Evolutionary conservation across 2,888 invertebrate species (phyloP).

Genomic region (Ectemnius lituratus): DNA sequence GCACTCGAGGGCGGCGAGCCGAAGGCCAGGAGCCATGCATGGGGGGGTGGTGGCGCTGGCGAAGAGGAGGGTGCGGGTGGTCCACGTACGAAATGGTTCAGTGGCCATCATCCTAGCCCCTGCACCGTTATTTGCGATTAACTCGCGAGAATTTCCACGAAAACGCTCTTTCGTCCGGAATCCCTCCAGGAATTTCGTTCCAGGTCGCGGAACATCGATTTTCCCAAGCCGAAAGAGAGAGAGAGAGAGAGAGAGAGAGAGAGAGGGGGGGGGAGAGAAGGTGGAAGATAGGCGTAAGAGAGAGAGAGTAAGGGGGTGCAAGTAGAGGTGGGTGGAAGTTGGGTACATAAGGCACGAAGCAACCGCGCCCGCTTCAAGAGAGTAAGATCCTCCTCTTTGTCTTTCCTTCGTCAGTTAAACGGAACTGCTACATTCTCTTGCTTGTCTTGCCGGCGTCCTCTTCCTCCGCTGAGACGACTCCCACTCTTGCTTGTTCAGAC

Average conservation of each 20-base stretch:
- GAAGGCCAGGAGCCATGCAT: no score
- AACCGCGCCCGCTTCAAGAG: constrained; percentile 59
- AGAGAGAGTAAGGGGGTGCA: constrained; percentile 21
- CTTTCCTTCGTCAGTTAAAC: constrained; percentile 8
- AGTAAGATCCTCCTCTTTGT: constrained; percentile 12
- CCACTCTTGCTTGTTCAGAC: background rate
- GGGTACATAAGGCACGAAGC: constrained; percentile 53
- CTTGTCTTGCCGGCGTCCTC: constrained; percentile 21
- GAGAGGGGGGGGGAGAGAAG: constrained; percentile 26
- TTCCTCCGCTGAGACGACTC: no score
- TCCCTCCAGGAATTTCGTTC: constrained; percentile 60
- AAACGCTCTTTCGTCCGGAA: constrained; percentile 57
- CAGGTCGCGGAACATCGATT: constrained; percentile 64
- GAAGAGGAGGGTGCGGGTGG: background rate
- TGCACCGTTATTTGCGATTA: constrained; percentile 58
- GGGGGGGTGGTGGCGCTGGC: background rate
- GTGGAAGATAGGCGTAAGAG: background rate
- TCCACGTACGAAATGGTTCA: constrained; percentile 30
- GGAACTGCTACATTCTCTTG: constrained; percentile 8
- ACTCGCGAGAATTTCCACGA: constrained; percentile 60
- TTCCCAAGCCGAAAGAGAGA: constrained; percentile 31
- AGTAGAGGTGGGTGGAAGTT: no score
- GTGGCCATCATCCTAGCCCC: constrained; percentile 26
- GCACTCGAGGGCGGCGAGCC: background rate
- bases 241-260: constrained; percentile 19